Conservation (phyloP, 2,888 invertebrate genomes). For the Apocheima hispidaria region DNA sequence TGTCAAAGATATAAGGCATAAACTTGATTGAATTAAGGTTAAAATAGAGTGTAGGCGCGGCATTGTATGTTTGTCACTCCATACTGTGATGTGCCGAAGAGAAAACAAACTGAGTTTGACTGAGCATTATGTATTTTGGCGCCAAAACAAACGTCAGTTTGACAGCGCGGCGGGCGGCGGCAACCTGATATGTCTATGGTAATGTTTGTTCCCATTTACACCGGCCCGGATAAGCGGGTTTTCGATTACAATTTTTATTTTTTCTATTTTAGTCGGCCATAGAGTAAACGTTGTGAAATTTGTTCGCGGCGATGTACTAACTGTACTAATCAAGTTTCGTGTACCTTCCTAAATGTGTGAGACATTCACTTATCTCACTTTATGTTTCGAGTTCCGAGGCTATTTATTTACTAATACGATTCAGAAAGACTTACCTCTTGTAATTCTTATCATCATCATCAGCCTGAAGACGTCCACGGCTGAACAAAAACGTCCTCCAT, state of each 20-base stretch:
- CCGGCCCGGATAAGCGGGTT: slow-evolving; percentile 80
- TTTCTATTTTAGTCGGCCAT: slow-evolving; percentile 39
- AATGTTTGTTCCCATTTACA: slow-evolving; percentile 80
- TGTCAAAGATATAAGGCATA: slow-evolving; percentile 52
- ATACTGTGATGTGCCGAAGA: slow-evolving; percentile 80
- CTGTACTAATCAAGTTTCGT: slow-evolving; percentile 25
- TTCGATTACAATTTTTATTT: slow-evolving; percentile 74
- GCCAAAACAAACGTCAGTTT: slow-evolving; percentile 86
- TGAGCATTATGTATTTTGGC: slow-evolving; percentile 85
- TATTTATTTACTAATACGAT: background rate
- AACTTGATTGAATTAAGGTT: slow-evolving; percentile 47
- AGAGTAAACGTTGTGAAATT: slow-evolving; percentile 36
- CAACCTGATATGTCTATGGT: slow-evolving; percentile 78
- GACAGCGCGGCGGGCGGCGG: slow-evolving; percentile 85
- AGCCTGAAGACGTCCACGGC: too few species aligned
- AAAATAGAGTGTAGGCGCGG: slow-evolving; percentile 39
- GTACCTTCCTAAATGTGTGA: slow-evolving; percentile 23
- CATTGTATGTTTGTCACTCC: slow-evolving; percentile 62
- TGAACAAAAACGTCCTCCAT: too few species aligned
- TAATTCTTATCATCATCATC: too few species aligned
- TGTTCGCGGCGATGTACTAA: slow-evolving; percentile 26
- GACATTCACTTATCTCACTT: slow-evolving; percentile 17
- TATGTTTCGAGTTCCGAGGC: slow-evolving; percentile 10
- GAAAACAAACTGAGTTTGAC: slow-evolving; percentile 83
- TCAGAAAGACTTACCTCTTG: too few species aligned